phyloP scores from a whole-genome alignment of 2,797 vertebrate genomes.

The Tokudaia muenninki region DNA sequence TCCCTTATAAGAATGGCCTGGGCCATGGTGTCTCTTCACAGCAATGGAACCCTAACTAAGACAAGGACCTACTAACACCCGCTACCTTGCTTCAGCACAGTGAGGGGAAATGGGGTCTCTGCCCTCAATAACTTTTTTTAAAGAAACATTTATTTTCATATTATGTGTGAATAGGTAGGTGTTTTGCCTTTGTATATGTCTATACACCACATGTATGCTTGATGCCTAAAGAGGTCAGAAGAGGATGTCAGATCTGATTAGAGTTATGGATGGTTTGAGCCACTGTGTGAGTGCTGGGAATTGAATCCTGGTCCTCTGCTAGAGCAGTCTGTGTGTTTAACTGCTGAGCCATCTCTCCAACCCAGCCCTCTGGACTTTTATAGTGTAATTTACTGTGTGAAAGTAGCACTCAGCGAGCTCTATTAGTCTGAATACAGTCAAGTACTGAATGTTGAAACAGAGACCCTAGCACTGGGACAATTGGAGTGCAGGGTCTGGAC shows the following conservation, averaged over 20 bases:
- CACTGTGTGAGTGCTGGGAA: too few relatives aligned
- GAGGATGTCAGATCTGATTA: not conserved
- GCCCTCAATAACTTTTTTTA: too few relatives aligned
- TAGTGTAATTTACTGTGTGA: not conserved
- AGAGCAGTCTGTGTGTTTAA: not conserved
- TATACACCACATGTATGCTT: not conserved
- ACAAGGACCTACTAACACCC: too few relatives aligned
- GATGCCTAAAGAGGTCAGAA: not conserved
- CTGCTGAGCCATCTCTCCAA: not conserved
- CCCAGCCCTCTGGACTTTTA: not conserved
- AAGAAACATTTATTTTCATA: not conserved
- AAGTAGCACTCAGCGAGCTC: slow-evolving; percentile 1
- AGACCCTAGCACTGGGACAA: not conserved
- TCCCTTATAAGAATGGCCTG: too few relatives aligned
- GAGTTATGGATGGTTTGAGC: not conserved
- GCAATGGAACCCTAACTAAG: too few relatives aligned
- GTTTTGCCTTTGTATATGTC: not conserved
- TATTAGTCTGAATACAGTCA: not conserved
- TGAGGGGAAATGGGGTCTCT: too few relatives aligned
- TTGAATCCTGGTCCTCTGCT: not conserved
- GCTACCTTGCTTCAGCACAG: too few relatives aligned
- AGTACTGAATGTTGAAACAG: not conserved
- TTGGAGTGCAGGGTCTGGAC: not conserved
- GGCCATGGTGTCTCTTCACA: too few relatives aligned
- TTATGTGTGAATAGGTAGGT: not conserved